These are phyloP conservation scores for Molothrus ater DNA, from an alignment of 2,797 vertebrate species.

Conservation along the genomic window DNA sequence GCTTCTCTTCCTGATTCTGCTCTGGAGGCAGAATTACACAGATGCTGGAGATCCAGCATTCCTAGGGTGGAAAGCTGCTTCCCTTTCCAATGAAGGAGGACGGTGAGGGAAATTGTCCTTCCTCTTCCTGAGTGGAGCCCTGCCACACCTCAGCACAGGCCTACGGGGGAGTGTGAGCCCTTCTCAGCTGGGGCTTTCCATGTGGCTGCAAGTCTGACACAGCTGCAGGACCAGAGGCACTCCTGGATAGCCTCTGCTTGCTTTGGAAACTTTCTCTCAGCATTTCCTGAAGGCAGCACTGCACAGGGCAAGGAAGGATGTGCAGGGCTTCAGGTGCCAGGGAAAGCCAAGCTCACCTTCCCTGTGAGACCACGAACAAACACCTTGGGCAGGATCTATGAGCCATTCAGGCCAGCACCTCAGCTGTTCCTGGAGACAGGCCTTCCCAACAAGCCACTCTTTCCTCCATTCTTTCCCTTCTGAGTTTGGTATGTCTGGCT, in stretches of 20 bases:
- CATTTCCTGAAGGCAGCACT: neutral
- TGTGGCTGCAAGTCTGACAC: neutral
- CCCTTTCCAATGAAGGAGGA: neutral
- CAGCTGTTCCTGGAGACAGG: neutral
- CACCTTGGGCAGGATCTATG: neutral
- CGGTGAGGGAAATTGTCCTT: neutral
- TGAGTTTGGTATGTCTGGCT: neutral
- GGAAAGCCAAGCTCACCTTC: neutral
- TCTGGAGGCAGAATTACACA: neutral
- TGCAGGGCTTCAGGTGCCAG: neutral
- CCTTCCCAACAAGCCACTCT: fast-evolving
- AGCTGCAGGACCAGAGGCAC: neutral
- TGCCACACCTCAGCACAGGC: neutral
- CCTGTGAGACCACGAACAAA: neutral
- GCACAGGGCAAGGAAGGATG: neutral
- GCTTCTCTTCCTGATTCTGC: neutral
- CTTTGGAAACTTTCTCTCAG: neutral
- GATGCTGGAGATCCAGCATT: neutral
- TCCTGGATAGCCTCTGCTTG: neutral
- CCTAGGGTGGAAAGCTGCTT: neutral
- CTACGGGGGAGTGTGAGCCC: neutral
- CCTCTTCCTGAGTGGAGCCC: neutral
- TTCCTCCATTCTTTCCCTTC: neutral
- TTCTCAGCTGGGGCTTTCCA: neutral
- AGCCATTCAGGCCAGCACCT: fast-evolving